Evolutionary conservation across 2,888 invertebrate genomes (phyloP).

Genomic region (Prenolepis imparis): DNA sequence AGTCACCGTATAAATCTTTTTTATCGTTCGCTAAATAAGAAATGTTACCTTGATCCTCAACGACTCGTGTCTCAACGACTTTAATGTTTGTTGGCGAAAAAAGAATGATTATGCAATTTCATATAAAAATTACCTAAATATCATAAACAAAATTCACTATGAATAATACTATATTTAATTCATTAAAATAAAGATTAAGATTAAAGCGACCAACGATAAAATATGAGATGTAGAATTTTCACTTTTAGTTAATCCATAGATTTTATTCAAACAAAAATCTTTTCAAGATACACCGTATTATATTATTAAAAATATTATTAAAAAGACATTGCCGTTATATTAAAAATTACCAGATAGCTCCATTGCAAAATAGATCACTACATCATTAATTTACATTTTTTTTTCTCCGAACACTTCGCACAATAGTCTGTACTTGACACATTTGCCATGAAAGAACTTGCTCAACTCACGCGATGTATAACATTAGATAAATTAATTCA

Average conservation of each 20-base stretch:
- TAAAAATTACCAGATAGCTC: background rate
- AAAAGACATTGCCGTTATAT: background rate
- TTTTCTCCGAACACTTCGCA: background rate
- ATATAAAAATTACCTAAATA: too few relatives aligned
- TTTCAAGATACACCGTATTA: background rate
- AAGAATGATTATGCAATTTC: conserved; percentile 57
- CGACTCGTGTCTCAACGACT: background rate
- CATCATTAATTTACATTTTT: background rate
- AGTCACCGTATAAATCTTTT: conserved; percentile 24
- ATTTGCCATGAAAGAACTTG: background rate
- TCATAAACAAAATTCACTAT: conserved; percentile 20
- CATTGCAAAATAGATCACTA: background rate
- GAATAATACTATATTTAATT: conserved; percentile 48
- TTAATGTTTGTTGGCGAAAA: conserved; percentile 23
- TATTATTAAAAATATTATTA: background rate
- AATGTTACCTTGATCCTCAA: conserved; percentile 54
- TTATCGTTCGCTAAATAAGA: conserved; percentile 2
- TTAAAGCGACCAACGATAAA: background rate
- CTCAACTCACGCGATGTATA: conserved; percentile 7
- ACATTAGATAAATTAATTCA: conserved; percentile 47
- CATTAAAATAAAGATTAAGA: conserved; percentile 28
- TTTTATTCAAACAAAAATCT: background rate
- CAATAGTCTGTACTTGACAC: conserved; percentile 13
- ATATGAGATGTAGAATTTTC: background rate
- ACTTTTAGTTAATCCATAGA: background rate